A percentile compares a stretch with the other conserved stretches of the same genome.
phyloP scores from a whole-genome alignment of 2,113 vertebrate genomes.

The Pleuronectes platessa region DNA sequence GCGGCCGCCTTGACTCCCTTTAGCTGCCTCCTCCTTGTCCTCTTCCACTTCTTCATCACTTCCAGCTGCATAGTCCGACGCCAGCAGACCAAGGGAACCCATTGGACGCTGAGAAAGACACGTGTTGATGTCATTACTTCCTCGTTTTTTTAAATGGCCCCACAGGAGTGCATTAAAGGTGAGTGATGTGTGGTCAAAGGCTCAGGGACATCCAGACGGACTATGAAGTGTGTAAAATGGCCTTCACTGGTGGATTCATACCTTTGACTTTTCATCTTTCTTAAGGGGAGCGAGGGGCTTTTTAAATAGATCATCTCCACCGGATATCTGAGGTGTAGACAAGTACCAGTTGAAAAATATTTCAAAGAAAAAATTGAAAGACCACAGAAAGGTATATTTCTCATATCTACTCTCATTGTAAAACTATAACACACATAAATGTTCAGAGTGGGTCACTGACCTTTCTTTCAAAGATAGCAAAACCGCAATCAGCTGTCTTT shows the following conservation, averaged over 20 bases:
- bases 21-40: constrained; percentile 86
- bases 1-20: constrained; percentile 73
- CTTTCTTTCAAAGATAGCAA: constrained; percentile 86
- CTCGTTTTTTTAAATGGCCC: background rate
- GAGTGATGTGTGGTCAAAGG: background rate
- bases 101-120: constrained; percentile 86
- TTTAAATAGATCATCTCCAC: constrained; percentile 93
- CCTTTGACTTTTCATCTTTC: constrained; percentile 90
- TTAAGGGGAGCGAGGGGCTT: constrained; percentile 91
- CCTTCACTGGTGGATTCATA: constrained; percentile 34
- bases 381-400: background rate
- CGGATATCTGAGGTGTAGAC: constrained; percentile 66
- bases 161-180: background rate
- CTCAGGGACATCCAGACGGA: background rate
- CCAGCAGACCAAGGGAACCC: constrained; percentile 92
- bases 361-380: background rate
- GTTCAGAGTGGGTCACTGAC: constrained; percentile 52
- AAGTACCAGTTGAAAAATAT: background rate
- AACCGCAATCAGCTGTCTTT: constrained; percentile 85
- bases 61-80: constrained; percentile 94
- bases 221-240: background rate
- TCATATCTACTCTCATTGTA: background rate
- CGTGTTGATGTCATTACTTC: no score
- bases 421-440: background rate
- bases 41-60: constrained; percentile 96